phyloP scores from a whole-genome alignment of 2,113 vertebrate species.

The Psilopsiagon aymara region DNA sequence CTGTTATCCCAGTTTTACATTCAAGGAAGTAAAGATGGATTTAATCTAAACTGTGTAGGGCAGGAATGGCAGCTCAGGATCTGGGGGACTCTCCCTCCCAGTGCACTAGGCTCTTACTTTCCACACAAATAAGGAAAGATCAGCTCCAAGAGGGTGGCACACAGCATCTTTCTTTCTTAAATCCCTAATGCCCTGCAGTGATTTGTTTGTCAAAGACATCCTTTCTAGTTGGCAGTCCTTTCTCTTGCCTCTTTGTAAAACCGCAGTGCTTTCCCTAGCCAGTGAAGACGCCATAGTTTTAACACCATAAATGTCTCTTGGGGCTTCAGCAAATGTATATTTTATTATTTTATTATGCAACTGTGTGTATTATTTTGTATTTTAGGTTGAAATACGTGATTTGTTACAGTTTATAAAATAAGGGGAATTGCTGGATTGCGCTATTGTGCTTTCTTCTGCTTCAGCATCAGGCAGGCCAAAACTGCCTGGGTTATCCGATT shows the following conservation, averaged over 20 bases:
- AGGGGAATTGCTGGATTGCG: background rate
- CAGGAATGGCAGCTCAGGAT: background rate
- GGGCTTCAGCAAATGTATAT: background rate
- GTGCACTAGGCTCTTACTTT: background rate
- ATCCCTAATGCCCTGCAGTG: background rate
- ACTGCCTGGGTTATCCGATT: background rate
- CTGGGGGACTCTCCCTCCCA: background rate
- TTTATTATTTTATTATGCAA: background rate
- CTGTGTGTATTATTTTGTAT: background rate
- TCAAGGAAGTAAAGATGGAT: background rate
- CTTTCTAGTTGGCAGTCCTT: background rate
- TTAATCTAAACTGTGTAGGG: background rate
- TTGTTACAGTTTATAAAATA: background rate
- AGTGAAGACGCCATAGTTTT: background rate
- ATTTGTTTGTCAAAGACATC: background rate
- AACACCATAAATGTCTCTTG: background rate
- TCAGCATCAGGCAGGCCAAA: background rate
- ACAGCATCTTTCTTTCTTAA: background rate
- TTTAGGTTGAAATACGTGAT: background rate
- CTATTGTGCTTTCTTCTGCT: background rate
- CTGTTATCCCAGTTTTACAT: background rate
- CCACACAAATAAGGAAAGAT: background rate
- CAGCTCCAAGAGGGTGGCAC: background rate
- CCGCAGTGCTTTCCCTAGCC: background rate
- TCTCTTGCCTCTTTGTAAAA: background rate